Evolutionary conservation across 2,888 invertebrate genomes (phyloP).

Genomic region (Ashinkailepas kermadecensis): DNA sequence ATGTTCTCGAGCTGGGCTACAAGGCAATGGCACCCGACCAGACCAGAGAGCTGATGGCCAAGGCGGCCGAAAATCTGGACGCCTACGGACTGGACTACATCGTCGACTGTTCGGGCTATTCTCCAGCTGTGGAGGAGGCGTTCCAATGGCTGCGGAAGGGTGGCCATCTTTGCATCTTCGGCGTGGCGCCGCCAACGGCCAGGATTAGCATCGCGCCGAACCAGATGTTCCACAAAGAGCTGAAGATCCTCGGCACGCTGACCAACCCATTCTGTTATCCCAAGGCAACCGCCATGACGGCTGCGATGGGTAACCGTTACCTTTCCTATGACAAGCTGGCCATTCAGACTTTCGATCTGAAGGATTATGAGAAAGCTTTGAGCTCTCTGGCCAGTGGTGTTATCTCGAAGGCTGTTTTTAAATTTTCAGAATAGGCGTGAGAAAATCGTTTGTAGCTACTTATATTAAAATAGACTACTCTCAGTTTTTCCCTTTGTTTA

Average conservation of each 20-base stretch:
- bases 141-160: conserved; percentile 52
- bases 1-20: conserved; percentile 40
- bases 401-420: conserved; percentile 56
- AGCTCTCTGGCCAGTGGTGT: conserved; percentile 49
- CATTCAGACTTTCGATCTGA: conserved; percentile 51
- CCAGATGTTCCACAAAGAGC: conserved; percentile 55
- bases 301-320: conserved; percentile 55
- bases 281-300: conserved; percentile 54
- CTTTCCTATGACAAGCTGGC: conserved; percentile 54
- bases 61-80: background rate
- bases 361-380: conserved; percentile 51
- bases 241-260: conserved; percentile 56
- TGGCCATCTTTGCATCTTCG: conserved; percentile 61
- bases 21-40: conserved; percentile 13
- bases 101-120: conserved; percentile 65
- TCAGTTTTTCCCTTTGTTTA: too few relatives aligned
- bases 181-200: conserved; percentile 53
- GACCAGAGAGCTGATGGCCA: background rate
- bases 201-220: conserved; percentile 52
- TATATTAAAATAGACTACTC: too few relatives aligned
- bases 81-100: conserved; percentile 51
- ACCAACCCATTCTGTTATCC: conserved; percentile 61
- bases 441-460: too few relatives aligned
- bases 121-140: conserved; percentile 58
- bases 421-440: conserved; percentile 32